A percentile compares a stretch with the other conserved stretches of the same genome.
These are phyloP conservation scores for Thalpophila matura DNA, from an alignment of 2,888 invertebrate species.

Conservation along the genomic window DNA sequence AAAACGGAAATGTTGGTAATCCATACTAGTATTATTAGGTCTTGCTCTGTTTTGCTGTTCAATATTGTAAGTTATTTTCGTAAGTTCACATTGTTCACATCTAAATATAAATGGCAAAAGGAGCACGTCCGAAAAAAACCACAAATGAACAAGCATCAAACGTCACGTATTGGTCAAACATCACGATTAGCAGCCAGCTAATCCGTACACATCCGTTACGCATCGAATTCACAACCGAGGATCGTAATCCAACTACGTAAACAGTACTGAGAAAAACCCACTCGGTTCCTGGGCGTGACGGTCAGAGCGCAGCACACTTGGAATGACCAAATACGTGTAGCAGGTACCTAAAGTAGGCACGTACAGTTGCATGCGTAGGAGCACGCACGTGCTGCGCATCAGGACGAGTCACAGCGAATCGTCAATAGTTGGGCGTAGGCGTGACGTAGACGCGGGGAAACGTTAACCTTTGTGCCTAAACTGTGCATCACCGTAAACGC, in stretches of 20 bases:
- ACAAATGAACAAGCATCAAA: conserved; percentile 22
- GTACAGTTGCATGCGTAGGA: conserved; percentile 73
- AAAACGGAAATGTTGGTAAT: conserved; percentile 43
- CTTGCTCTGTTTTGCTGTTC: neutral
- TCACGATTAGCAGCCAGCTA: conserved; percentile 67
- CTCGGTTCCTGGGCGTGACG: conserved; percentile 66
- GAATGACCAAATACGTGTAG: conserved; percentile 62
- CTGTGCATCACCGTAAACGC: conserved; percentile 62
- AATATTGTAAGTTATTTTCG: conserved; percentile 17
- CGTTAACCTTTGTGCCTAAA: conserved; percentile 73
- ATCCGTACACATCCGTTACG: conserved; percentile 64
- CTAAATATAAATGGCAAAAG: conserved; percentile 35
- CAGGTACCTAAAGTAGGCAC: conserved; percentile 60
- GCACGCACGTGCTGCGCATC: conserved; percentile 79
- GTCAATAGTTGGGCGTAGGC: conserved; percentile 73
- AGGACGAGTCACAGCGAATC: conserved; percentile 73
- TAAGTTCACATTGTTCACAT: conserved; percentile 30
- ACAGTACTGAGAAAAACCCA: conserved; percentile 78
- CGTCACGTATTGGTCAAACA: conserved; percentile 58
- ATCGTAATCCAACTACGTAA: conserved; percentile 65
- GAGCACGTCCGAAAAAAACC: conserved; percentile 55
- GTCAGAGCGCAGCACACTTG: conserved; percentile 33
- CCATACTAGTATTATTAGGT: neutral
- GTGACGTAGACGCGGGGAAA: conserved; percentile 79
- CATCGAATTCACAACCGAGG: conserved; percentile 58